phyloP scores from a whole-genome alignment of 2,113 vertebrate species.

The Furnarius figulus region DNA sequence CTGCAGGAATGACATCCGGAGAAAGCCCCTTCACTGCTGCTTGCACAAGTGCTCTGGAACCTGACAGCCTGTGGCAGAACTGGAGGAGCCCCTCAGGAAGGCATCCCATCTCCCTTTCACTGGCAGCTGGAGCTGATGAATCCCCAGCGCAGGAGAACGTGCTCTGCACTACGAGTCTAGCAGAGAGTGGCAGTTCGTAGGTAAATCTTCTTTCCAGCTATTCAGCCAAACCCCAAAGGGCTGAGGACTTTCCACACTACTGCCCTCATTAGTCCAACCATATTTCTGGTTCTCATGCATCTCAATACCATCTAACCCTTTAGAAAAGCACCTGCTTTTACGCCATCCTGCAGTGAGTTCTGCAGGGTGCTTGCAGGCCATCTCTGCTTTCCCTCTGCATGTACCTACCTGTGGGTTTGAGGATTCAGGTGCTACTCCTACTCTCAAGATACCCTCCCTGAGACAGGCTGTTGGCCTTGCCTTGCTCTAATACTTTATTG shows the following conservation, averaged over 20 bases:
- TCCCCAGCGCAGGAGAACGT: rapidly evolving
- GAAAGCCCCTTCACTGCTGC: background rate
- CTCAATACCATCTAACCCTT: background rate
- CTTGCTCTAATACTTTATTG: background rate
- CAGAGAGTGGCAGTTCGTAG: constrained; percentile 8
- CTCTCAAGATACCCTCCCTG: background rate
- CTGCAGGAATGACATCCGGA: background rate
- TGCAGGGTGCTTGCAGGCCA: background rate
- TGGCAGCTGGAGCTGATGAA: background rate
- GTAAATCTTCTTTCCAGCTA: constrained; percentile 13
- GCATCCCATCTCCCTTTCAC: background rate
- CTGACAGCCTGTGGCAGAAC: background rate
- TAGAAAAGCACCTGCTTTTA: background rate
- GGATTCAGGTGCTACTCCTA: background rate
- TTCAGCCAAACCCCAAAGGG: background rate
- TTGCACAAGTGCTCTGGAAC: background rate
- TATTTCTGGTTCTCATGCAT: background rate
- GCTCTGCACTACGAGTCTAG: background rate
- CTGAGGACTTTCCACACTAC: background rate
- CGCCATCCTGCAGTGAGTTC: background rate
- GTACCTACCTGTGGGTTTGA: background rate
- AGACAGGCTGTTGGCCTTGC: background rate
- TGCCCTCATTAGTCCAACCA: background rate
- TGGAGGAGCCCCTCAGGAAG: background rate
- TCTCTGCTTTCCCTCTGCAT: background rate